Base-by-base conservation (phyloP, 1,140 invertebrate genomes). In the Phortica variegata region DNA sequence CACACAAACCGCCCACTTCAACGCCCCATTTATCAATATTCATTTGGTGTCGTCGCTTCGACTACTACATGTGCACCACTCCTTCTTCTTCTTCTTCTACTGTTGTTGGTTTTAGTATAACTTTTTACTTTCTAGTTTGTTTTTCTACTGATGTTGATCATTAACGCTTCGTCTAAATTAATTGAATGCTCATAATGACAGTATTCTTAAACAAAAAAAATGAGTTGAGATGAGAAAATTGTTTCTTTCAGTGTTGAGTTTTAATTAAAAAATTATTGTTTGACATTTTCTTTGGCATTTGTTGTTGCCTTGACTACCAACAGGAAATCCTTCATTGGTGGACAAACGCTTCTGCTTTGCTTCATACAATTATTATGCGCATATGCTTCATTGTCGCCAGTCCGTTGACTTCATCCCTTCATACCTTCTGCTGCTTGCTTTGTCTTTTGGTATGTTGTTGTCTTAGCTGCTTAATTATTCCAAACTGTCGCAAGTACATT, bases 11-110 rank as follows among this genome's bases (percentile, higher is more conserved):
- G 65, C 65, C 65, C 61, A 61, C 56, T 59, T 56, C 55, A 65
- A 60, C 65, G 65, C 65, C 65, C 65, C 65, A 70, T 69, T 69
- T 69, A 69, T 69, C 65, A 69, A 69, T 69, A 69, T 69, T 69
- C 65, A 69, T 69, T 69, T 69, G 63, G 65, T 59, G 65, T 69
- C 65, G 65, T 65, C 60, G 61, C 50, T 54, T 55, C 6, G 36
- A 17, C 15, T 38, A 18, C 13, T 29, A 33, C 58, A 42, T 36
- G 33, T 54, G 38, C 43, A 43, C 38, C 39, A 47, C 38, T 38
- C 32, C 38, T 43, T 34, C 21, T 31, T 17, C 43, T 54, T 34
- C 61, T 51, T 47, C 46, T 52, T 52, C 36, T 57, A 19, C 16
- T 49, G 54, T 61, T 51, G 47, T 42, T 55, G 34, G 23, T 57